phyloP scores from a whole-genome alignment of 1,140 invertebrate species.

The Hypsibius dujardini region DNA sequence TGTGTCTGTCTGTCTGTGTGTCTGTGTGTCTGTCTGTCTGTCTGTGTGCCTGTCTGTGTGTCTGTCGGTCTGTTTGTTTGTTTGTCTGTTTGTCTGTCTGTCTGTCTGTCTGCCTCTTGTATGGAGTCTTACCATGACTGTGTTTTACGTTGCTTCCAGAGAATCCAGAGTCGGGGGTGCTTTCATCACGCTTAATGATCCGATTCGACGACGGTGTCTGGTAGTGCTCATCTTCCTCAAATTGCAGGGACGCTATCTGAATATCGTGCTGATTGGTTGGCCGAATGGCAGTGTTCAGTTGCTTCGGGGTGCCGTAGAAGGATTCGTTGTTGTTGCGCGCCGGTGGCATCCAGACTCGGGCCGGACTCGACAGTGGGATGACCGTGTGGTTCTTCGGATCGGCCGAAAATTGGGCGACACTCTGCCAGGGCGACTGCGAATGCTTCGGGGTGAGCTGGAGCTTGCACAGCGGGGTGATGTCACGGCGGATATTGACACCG shows the following conservation, averaged over 20 bases:
- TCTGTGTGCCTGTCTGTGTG: no score
- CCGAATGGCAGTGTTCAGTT: slow-evolving; percentile 4
- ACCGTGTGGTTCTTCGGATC: neutral
- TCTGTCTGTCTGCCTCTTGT: no score
- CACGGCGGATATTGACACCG: neutral
- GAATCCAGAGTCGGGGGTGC: slow-evolving; percentile 10
- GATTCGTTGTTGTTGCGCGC: neutral
- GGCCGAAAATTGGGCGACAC: neutral
- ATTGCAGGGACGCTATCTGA: neutral
- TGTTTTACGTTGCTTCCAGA: slow-evolving; percentile 16
- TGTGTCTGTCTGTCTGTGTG: no score
- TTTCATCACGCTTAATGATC: neutral
- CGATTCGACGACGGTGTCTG: neutral
- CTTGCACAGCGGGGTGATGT: neutral
- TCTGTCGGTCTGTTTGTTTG: no score
- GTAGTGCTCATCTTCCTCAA: neutral
- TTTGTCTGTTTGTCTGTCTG: no score
- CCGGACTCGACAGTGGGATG: neutral
- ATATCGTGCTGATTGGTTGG: neutral
- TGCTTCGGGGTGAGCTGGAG: neutral
- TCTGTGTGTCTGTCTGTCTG: no score
- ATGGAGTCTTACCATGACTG: neutral
- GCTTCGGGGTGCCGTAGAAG: neutral
- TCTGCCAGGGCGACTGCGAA: slow-evolving; percentile 1
- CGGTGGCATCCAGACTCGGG: neutral